Evolutionary conservation across 2,888 invertebrate genomes (phyloP), one percentile per base, ranked within the genome.

Genomic region (Drosophila differens): DNA sequence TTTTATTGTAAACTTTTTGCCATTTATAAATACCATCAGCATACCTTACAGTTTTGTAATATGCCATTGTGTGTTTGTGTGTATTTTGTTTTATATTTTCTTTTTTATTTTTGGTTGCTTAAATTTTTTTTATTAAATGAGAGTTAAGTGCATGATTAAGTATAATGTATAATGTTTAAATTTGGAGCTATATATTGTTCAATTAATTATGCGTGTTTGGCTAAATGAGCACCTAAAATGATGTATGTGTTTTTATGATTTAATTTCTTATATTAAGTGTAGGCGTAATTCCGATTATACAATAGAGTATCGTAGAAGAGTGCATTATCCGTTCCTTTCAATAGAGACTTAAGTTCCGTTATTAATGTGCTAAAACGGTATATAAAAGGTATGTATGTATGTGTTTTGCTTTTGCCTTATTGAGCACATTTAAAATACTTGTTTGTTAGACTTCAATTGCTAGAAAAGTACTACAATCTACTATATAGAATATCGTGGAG

Each of bases 381-480:
- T 64, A 58, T 69, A 64, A 75, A 79, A 65, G 63, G 28, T 60
- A 53, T 64, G 14, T 54, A 33, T 65, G 39, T 41, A 53, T 57
- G 51, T 59, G 52, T 4, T 57, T 44, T 49, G 54, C 30, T 9
- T 52, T 78, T 76, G 72, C 66, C 75, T 65, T 74, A 69, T 87
- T 90, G 87, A 87, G 87, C 87, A 90, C 79, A 76, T 82, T 83
- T 81, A 80, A 84, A 87, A 87, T 90, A 90, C 87, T 89, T 87
- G 71, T 74, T 70, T 62, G 75, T 90, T 74, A 54, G 55, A 47
- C 74, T 65, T 89, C 58, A 70, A 83, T 84, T 82, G 80, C 69
- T 82, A 72, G 76, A 79, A 74, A 76, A 69, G 39, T 65, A 66
- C 74, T 89, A 89, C 63, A 80, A 65, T 57, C 78, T 89, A 85